Evolutionary conservation across 1,140 invertebrate genomes (phyloP).

Genomic region (Cotesia glomerata): DNA sequence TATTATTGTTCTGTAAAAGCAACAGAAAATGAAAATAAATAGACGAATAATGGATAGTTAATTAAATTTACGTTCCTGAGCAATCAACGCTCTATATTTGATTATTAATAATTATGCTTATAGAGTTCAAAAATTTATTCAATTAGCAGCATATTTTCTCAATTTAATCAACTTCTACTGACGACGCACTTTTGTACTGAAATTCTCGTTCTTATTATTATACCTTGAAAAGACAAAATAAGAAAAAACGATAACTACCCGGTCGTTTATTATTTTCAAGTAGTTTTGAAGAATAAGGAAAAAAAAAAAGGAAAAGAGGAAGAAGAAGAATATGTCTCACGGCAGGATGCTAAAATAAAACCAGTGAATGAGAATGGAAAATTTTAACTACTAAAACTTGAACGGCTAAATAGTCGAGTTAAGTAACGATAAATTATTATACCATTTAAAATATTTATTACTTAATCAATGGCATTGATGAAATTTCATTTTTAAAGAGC

Average conservation of each 20-base stretch:
- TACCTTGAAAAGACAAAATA: not conserved
- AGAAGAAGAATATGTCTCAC: not conserved
- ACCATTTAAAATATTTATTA: too few species aligned
- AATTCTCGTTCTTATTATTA: not conserved
- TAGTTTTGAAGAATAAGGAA: not conserved
- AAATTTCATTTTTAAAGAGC: too few species aligned
- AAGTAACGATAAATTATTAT: too few species aligned
- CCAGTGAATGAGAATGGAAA: too few species aligned
- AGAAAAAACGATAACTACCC: not conserved
- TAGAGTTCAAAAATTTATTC: not conserved
- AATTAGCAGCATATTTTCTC: slow-evolving; percentile 21
- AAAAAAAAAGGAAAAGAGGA: not conserved
- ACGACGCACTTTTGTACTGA: not conserved
- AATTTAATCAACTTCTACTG: slow-evolving; percentile 11
- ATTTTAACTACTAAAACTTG: too few species aligned
- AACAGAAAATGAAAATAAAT: not conserved
- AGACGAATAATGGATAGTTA: not conserved
- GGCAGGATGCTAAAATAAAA: not conserved
- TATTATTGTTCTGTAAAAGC: too few species aligned
- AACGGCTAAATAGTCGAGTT: too few species aligned
- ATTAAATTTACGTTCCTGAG: not conserved
- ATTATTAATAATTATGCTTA: not conserved
- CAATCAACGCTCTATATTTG: not conserved
- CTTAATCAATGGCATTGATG: too few species aligned
- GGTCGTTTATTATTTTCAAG: slow-evolving; percentile 10